Base-by-base conservation (phyloP, 2,797 vertebrate genomes). In the Discoglossus pictus region DNA sequence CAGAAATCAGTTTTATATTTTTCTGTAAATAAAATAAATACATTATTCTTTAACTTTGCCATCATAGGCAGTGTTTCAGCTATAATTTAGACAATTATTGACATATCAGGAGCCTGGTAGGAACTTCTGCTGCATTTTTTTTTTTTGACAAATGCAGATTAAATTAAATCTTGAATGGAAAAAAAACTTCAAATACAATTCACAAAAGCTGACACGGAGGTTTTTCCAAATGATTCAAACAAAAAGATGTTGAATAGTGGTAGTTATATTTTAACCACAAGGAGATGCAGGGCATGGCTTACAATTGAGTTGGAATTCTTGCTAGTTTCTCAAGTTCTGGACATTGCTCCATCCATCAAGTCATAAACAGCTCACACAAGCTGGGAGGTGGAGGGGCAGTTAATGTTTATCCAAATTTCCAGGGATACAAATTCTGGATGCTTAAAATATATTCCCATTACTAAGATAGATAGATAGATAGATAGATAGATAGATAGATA, bases 191-290 rank as follows among this genome's bases (percentile, higher is more conserved):
- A 77, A 52, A 59, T 69, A 68, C 74, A 79, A 80, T 75, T 79
- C 77, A 85, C 81, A 74, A 73, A 69, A 86, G 93, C 94, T 97
- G 95, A 98, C 90, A 89, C 90, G 78, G 64, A 87, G 82, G 82
- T 85, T 87, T 90, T 90, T 89, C 87, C 91, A 86, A 92, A 86
- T 84, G 61, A 78, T 83, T 79, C 74, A 87, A 88, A 90, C 81
- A 76, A 35, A 78, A 83, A 83, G 81, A 71, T 76, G 75, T 80
- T 89, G 86, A 94, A 88, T 88, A 75, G 82, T 74, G 63, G 80
- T 81, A 88, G 96, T 99, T 98, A 99, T 85, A 95, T 80, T 95
- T 98, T 98, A 99, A 99, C 97, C 88, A 75, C 82, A 81, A 86
- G 88, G 86, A 92, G 84, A 78, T 80, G 74, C 54, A 73, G 83